Base-by-base conservation (phyloP, 2,888 invertebrate genomes). In the Punctoribates punctum region DNA sequence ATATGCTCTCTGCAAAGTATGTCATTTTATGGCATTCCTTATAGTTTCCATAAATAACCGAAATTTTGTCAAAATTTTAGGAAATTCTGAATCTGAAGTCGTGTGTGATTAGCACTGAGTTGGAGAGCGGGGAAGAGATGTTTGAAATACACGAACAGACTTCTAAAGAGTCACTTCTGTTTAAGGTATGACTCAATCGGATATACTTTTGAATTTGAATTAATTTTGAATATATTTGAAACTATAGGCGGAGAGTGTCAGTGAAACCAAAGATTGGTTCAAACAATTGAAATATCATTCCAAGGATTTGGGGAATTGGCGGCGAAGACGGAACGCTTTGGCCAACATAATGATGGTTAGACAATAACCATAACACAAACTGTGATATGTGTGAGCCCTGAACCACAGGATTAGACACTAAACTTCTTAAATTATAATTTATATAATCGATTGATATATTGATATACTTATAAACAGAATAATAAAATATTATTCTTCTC, bases 231-330 rank as follows among this genome's bases (percentile, higher is more conserved):
- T 51, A 72, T 54, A 34, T 25, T 17, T 29, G 8, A 74, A 46
- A 54, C n/a, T 38, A 67, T 38, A 96, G 95, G 94, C 93, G 79
- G 94, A 95, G 84, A 93, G 93, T 82, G 90, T 90, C 80, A 88
- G 90, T 73, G 89, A 92, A 80, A 95, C 95, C 0, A 90, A 90
- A 80, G 89, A 90, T 42, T 96, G 96, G 96, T 92, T 94, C 84
- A 89, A 91, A 25, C 92, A 93, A 82, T 85, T 96, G 75, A 94
- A 95, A 83, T 92, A 91, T 82, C 94, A 95, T 84, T 92, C 94
- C 29, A 92, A 93, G 83, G 93, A 94, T 77, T 90, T 96, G 80
- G 96, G 96, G 77, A 89, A 92, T 9, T 96, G 96, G 96, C 88
- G 96, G 74, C 90, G 91, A 83, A 87, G 96, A 79, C 88, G 96